These are phyloP conservation scores for Drosophila subpulchrella DNA, from an alignment of 1,140 invertebrate species.

Conservation along the genomic window DNA sequence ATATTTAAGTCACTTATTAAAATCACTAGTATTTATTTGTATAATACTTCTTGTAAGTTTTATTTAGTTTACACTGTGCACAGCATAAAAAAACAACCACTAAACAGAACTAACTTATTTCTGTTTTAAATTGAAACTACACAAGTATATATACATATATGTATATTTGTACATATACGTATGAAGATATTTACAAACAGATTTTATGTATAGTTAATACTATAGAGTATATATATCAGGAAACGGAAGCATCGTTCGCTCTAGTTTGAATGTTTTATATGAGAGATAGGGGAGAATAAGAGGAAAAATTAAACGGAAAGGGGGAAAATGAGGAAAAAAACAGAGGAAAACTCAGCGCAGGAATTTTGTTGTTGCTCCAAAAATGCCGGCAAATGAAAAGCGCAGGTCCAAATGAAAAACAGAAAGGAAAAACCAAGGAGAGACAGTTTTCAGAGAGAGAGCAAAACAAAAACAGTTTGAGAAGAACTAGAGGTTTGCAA, in stretches of 20 bases:
- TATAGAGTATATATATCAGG: conserved; percentile 41
- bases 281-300: too few relatives aligned
- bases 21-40: too few relatives aligned
- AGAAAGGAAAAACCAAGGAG: background rate
- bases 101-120: conserved; percentile 53
- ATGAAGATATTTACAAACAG: conserved; percentile 18
- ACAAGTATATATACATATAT: background rate
- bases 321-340: background rate
- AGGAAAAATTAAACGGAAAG: too few relatives aligned
- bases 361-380: conserved; percentile 38
- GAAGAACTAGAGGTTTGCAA: background rate
- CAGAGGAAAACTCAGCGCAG: conserved; percentile 14
- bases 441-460: conserved; percentile 9
- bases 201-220: conserved; percentile 25
- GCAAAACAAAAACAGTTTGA: conserved; percentile 30
- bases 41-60: background rate
- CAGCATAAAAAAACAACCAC: conserved; percentile 1
- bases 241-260: conserved; percentile 62
- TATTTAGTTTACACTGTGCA: background rate
- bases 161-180: too few relatives aligned
- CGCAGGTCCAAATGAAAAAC: conserved; percentile 41
- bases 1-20: too few relatives aligned
- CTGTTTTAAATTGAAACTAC: conserved; percentile 38
- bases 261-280: background rate
- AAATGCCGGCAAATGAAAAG: conserved; percentile 65